These are phyloP conservation scores for Rugalucina vietnamica DNA, from an alignment of 2,888 invertebrate genomes.

Conservation along the genomic window DNA sequence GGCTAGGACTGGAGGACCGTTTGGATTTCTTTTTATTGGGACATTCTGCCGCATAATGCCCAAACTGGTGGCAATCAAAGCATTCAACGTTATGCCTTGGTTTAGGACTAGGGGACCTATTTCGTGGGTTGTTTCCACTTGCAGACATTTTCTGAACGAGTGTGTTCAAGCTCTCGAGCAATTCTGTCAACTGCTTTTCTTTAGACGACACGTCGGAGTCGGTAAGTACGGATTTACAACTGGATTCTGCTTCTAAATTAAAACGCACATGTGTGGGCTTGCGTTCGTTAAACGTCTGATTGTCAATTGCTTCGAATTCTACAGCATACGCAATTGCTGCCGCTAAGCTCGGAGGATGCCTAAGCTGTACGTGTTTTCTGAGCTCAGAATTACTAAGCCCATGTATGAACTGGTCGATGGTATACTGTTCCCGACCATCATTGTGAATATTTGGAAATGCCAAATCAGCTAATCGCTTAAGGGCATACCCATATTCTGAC, in stretches of 20 bases:
- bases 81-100: not conserved
- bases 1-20: not conserved
- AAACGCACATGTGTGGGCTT: no score
- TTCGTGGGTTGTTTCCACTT: not conserved
- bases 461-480: not conserved
- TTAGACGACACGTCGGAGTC: no score
- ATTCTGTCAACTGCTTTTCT: not conserved
- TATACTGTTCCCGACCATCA: not conserved
- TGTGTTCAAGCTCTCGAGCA: not conserved
- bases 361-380: not conserved
- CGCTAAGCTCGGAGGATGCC: not conserved
- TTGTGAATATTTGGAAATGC: constrained; percentile 3
- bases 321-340: constrained; percentile 1
- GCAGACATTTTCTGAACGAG: not conserved
- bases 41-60: not conserved
- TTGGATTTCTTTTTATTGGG: not conserved
- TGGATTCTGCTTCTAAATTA: no score
- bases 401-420: constrained; percentile 1
- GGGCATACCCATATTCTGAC: constrained; percentile 17
- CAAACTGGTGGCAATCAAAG: not conserved
- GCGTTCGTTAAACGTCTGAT: no score
- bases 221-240: no score
- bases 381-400: not conserved
- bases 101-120: no score
- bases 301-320: constrained; percentile 15